Evolutionary conservation across 1,140 invertebrate genomes (phyloP).

Genomic region (Cotesia chilonis): DNA sequence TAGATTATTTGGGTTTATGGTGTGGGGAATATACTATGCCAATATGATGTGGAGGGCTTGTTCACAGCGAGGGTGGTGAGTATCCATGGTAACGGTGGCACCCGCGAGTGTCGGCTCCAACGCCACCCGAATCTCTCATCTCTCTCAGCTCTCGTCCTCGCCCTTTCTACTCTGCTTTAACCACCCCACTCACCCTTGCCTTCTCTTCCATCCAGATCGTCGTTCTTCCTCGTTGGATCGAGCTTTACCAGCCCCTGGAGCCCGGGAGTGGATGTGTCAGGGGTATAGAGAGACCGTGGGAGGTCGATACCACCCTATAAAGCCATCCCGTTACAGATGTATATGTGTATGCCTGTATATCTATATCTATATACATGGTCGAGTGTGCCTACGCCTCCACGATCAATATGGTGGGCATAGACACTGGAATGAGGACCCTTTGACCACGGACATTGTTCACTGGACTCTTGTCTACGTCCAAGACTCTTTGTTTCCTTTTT

Average conservation of each 20-base stretch:
- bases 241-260: constrained; percentile 30
- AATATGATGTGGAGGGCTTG: constrained; percentile 67
- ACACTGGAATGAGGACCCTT: constrained; percentile 53
- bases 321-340: constrained; percentile 59
- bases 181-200: not conserved
- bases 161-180: constrained; percentile 41
- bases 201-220: constrained; percentile 13
- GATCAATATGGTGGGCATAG: constrained; percentile 67
- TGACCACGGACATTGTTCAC: constrained; percentile 26
- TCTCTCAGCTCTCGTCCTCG: constrained; percentile 38
- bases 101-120: constrained; percentile 71
- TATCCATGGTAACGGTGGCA: constrained; percentile 70
- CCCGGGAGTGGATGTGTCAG: constrained; percentile 22
- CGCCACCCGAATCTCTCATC: constrained; percentile 61
- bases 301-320: constrained; percentile 57
- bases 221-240: constrained; percentile 25
- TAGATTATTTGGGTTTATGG: constrained; percentile 65
- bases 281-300: constrained; percentile 43
- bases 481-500: constrained; percentile 1
- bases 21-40: constrained; percentile 65
- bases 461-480: constrained; percentile 15
- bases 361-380: constrained; percentile 28
- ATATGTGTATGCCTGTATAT: constrained; percentile 26
- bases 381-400: constrained; percentile 54
- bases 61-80: constrained; percentile 68